A percentile compares a stretch with the other conserved stretches of the same genome.
Evolutionary conservation across 1,140 invertebrate genomes (phyloP).

Genomic region (Ceratosolen solmsi): DNA sequence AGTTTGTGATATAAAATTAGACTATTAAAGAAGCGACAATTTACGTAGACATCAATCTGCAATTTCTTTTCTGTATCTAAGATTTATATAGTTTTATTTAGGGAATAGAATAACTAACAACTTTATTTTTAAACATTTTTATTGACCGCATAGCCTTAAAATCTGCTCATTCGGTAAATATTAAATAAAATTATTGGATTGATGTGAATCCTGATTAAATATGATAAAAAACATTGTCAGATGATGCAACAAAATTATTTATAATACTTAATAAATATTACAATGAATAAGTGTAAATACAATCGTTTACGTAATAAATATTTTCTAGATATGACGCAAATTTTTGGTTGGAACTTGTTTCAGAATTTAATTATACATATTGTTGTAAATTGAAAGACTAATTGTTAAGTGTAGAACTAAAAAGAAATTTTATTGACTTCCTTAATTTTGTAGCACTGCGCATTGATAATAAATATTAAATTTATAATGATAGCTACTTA

Average conservation of each 20-base stretch:
- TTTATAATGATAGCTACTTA: slow-evolving; percentile 61
- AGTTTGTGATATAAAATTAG: slow-evolving; percentile 51
- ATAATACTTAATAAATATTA: slow-evolving; percentile 26
- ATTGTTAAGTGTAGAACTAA: slow-evolving; percentile 7
- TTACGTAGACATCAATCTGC: slow-evolving; percentile 6
- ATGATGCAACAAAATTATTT: slow-evolving; percentile 38
- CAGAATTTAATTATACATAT: slow-evolving; percentile 7
- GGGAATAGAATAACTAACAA: slow-evolving; percentile 37
- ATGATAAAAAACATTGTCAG: slow-evolving; percentile 57
- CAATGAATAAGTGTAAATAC: slow-evolving; percentile 14
- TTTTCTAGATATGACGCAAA: not conserved
- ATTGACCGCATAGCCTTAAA: slow-evolving; percentile 72
- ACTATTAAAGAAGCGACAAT: slow-evolving; percentile 39
- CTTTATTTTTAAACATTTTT: slow-evolving; percentile 65
- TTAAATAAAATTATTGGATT: slow-evolving; percentile 44
- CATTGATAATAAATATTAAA: slow-evolving; percentile 57
- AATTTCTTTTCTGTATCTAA: slow-evolving; percentile 18
- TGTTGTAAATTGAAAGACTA: slow-evolving; percentile 6
- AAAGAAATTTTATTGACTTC: slow-evolving; percentile 2
- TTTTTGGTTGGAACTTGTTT: not conserved
- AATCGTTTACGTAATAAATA: slow-evolving; percentile 20
- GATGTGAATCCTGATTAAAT: slow-evolving; percentile 52
- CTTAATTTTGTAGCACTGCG: slow-evolving; percentile 55
- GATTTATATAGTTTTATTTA: slow-evolving; percentile 29
- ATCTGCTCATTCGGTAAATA: slow-evolving; percentile 63